phyloP scores from a whole-genome alignment of 2,113 vertebrate genomes.

The Addax nasomaculatus region DNA sequence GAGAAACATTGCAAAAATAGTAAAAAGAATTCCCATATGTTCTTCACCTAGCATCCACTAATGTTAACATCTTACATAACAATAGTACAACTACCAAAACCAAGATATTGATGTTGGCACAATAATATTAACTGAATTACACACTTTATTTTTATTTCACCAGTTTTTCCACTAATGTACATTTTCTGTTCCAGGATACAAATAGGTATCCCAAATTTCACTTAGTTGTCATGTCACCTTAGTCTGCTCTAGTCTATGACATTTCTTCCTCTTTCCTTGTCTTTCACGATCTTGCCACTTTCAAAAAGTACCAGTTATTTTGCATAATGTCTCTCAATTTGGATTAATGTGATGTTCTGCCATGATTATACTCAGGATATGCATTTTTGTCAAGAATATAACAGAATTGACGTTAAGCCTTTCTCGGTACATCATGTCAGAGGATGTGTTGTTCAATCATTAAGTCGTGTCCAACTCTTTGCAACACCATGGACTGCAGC shows the following conservation, averaged over 20 bases:
- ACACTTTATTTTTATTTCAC: neutral
- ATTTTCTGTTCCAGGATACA: neutral
- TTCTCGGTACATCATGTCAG: neutral
- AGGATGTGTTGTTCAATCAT: neutral
- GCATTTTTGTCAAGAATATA: neutral
- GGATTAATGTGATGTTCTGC: neutral
- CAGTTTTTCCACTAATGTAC: neutral
- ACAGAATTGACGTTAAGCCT: neutral
- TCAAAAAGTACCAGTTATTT: conserved; percentile 22
- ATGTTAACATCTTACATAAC: conserved; percentile 24
- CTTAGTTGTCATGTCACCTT: neutral
- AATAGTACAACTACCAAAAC: conserved; percentile 25
- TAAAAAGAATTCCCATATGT: conserved; percentile 2
- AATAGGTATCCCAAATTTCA: conserved; percentile 13
- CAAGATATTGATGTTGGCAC: neutral
- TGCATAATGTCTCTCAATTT: neutral
- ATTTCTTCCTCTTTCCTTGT: neutral
- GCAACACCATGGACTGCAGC: neutral
- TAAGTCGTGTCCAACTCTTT: neutral
- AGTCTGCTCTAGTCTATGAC: neutral
- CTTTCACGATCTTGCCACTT: conserved; percentile 20
- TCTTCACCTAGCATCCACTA: conserved; percentile 5
- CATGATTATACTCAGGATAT: neutral
- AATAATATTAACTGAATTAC: neutral
- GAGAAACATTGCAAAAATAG: conserved; percentile 34